A percentile compares a stretch with the other conserved stretches of the same genome.
These are phyloP conservation scores for Drosophila aff. DNA, from an alignment of 1,140 invertebrate species.

Conservation along the genomic window DNA sequence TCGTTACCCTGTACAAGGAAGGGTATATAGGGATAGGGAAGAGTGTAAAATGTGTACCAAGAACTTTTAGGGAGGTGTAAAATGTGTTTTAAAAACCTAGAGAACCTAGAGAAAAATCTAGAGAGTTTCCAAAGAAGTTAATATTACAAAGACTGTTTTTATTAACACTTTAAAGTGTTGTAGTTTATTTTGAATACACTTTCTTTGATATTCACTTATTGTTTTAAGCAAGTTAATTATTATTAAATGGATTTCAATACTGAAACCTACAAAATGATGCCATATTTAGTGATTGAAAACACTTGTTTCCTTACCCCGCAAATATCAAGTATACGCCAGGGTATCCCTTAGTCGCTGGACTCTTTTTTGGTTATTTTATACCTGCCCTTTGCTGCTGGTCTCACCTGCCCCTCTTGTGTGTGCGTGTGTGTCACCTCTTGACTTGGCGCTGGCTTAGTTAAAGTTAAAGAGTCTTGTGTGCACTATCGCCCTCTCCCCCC, in stretches of 20 bases:
- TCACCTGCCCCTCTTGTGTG: conserved; percentile 39
- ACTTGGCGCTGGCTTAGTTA: conserved; percentile 61
- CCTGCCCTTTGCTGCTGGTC: conserved; percentile 48
- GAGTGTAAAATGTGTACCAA: neutral
- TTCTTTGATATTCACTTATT: neutral
- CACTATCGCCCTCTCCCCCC: conserved; percentile 41
- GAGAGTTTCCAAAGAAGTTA: accelerated
- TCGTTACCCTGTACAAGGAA: conserved; percentile 8
- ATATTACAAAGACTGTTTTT: neutral
- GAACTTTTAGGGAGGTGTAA: neutral
- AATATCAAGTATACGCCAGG: conserved; percentile 26
- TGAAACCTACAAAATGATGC: neutral
- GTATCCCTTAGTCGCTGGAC: conserved; percentile 3
- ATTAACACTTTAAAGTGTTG: neutral
- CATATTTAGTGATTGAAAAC: neutral
- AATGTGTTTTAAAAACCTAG: neutral
- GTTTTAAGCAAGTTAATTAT: neutral
- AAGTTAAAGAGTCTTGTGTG: conserved; percentile 55
- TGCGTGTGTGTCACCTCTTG: conserved; percentile 47
- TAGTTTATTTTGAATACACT: too few relatives aligned
- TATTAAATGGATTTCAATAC: neutral
- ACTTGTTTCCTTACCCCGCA: neutral
- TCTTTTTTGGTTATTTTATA: conserved; percentile 26
- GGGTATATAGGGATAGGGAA: conserved; percentile 2
- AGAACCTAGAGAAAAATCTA: too few relatives aligned